A percentile compares a stretch with the other conserved stretches of the same genome.
These are phyloP conservation scores for Castor canadensis DNA, from an alignment of 2,113 vertebrate genomes.

Conservation along the genomic window DNA sequence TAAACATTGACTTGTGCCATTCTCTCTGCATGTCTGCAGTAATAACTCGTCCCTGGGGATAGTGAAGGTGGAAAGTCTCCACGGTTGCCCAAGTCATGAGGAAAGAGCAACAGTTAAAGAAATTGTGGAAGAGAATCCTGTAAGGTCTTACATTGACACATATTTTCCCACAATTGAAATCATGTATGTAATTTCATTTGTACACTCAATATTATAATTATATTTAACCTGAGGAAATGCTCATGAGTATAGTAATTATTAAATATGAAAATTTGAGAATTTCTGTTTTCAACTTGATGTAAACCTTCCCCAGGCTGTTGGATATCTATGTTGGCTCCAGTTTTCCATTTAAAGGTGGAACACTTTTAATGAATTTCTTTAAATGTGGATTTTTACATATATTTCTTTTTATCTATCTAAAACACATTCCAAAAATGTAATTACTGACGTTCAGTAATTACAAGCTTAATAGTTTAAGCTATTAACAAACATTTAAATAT, in stretches of 20 bases:
- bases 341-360: background rate
- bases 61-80: background rate
- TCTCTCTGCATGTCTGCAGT: background rate
- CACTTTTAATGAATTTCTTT: background rate
- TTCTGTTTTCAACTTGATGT: background rate
- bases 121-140: background rate
- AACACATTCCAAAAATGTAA: background rate
- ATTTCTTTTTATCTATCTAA: background rate
- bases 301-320: background rate
- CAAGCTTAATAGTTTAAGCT: background rate
- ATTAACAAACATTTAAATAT: background rate
- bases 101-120: background rate
- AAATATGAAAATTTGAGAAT: background rate
- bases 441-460: background rate
- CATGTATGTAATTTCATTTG: background rate
- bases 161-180: background rate
- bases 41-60: background rate
- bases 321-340: background rate
- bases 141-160: background rate
- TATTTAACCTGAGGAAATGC: background rate
- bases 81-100: background rate
- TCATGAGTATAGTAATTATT: background rate
- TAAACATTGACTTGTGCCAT: background rate
- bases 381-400: background rate
- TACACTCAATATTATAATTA: background rate